Conservation (phyloP, 2,888 invertebrate species). For the Tribolium freemani region DNA sequence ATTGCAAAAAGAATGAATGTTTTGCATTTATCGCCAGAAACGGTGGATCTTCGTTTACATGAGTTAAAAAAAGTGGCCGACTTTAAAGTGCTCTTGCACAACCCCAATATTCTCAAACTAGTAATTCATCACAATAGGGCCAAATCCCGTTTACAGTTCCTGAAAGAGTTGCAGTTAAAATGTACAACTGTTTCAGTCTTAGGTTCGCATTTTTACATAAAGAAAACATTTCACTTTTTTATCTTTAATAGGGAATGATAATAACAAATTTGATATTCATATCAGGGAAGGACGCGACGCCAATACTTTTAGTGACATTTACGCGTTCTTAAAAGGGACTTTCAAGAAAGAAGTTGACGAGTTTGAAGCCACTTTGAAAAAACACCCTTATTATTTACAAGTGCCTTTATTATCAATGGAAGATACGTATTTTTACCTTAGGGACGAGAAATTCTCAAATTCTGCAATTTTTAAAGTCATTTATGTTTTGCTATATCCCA, state of each 20-base stretch:
- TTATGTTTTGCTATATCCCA: slow-evolving; percentile 78
- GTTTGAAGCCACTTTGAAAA: slow-evolving; percentile 66
- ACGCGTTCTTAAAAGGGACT: slow-evolving; percentile 65
- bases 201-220: background rate
- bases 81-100: slow-evolving; percentile 72
- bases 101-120: slow-evolving; percentile 73
- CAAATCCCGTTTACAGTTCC: slow-evolving; percentile 69
- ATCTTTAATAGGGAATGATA: slow-evolving; percentile 40
- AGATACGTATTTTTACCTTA: slow-evolving; percentile 73
- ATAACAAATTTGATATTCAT: slow-evolving; percentile 64
- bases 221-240: slow-evolving; percentile 4
- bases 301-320: slow-evolving; percentile 68
- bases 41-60: slow-evolving; percentile 72
- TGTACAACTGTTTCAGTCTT: slow-evolving; percentile 59
- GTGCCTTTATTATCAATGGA: slow-evolving; percentile 74
- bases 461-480: slow-evolving; percentile 74
- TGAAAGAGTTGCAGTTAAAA: slow-evolving; percentile 69
- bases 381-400: slow-evolving; percentile 77
- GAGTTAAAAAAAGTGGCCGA: slow-evolving; percentile 73
- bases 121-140: slow-evolving; percentile 70
- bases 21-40: slow-evolving; percentile 73
- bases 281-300: slow-evolving; percentile 71
- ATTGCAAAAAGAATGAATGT: slow-evolving; percentile 72
- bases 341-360: slow-evolving; percentile 59
- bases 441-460: slow-evolving; percentile 68